Conservation (phyloP, 2,113 vertebrate species). For the Cynoglossus semilaevis region DNA sequence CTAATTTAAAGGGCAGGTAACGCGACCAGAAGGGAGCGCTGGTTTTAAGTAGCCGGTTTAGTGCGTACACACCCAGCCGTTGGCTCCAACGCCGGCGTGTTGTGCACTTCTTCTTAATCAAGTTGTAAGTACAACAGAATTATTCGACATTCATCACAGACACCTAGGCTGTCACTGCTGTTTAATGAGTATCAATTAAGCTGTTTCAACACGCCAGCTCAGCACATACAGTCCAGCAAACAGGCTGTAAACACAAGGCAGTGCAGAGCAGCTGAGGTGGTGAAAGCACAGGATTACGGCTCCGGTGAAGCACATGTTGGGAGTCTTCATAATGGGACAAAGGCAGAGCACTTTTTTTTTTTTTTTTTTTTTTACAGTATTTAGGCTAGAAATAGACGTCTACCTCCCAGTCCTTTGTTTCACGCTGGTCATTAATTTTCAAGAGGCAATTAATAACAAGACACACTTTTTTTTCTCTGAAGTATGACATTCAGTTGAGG, state of each 20-base stretch:
- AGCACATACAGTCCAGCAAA: slow-evolving; percentile 51
- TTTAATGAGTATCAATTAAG: slow-evolving; percentile 83
- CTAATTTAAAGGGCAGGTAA: slow-evolving; percentile 4
- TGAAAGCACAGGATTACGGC: background rate
- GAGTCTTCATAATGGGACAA: no score
- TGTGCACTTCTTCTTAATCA: slow-evolving; percentile 74
- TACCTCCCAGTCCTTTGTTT: no score
- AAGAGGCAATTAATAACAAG: background rate
- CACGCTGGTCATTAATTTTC: background rate
- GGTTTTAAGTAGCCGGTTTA: slow-evolving; percentile 25
- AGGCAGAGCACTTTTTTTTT: no score
- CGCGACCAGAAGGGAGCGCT: slow-evolving; percentile 8
- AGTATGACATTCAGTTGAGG: no score
- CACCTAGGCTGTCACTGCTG: slow-evolving; percentile 79
- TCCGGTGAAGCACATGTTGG: background rate
- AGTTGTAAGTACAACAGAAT: slow-evolving; percentile 77
- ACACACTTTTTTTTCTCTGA: no score
- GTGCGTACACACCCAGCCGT: slow-evolving; percentile 35
- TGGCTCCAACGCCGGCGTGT: slow-evolving; percentile 64
- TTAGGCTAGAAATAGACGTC: no score
- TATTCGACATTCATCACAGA: slow-evolving; percentile 79
- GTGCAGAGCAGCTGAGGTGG: background rate
- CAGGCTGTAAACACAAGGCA: slow-evolving; percentile 19
- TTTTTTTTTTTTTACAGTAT: no score
- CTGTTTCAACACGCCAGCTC: slow-evolving; percentile 76